Base-by-base conservation (phyloP, 2,888 invertebrate species). In the Eueremaeus valkanovi region DNA sequence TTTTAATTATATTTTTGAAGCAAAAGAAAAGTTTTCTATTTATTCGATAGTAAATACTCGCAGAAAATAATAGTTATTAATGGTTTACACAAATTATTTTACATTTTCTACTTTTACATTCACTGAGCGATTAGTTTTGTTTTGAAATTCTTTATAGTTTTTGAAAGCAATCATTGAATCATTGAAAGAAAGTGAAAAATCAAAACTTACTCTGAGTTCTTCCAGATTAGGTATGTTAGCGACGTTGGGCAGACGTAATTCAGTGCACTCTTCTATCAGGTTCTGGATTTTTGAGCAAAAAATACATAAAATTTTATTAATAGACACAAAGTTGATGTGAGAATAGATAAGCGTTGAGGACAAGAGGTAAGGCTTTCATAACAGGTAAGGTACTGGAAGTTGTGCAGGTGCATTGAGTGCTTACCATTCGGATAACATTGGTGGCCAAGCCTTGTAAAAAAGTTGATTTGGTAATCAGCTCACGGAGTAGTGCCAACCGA, bases 201-300 rank as follows among this genome's bases (percentile, higher is more conserved):
- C n/a, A 13, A 27, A 24, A 74, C 78, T 76, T 78, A 78, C 78
- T 16, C 33, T 29, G 24, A 78, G 40, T 8, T 75, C 73, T n/a
- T 76, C 78, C 5, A 63, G 36, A 6, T 66, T 58, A 58, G 78
- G 78, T 31, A 78, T 73, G 45, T 58, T 75, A 1, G 77, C 76
- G 8, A 77, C 76, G 18, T 49, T 63, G 1, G 78, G 76, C 21
- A 76, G 40, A 13, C 55, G 72, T 0, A 77, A 42, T 6, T 74
- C 29, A 24, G 73, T 72, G 49, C 78, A 78, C 21, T 78, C 78
- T 21, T 75, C 49, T 3, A 78, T 51, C 9, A 74, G 66, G 74
- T 77, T 77, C 78, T 78, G 33, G n/a, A 77, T 16, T 61, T 29
- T 51, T 18, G 6, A 76, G 49, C 1, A 42, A n/a, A n/a, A n/a